phyloP scores from a whole-genome alignment of 2,797 vertebrate species.

The Tenualosa ilisha region DNA sequence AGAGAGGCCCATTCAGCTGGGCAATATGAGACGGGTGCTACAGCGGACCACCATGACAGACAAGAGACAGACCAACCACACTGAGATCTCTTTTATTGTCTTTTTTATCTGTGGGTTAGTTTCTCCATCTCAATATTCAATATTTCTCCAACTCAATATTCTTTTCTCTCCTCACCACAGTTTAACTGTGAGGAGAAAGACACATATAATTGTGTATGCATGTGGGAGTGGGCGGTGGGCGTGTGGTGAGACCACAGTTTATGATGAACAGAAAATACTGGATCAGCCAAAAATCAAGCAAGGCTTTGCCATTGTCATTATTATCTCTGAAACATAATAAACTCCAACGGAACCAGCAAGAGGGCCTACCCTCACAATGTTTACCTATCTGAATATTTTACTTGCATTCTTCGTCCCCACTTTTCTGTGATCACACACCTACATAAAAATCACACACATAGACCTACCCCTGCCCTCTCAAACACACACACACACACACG shows the following conservation, averaged over 20 bases:
- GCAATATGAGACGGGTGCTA: background rate
- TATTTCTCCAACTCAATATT: background rate
- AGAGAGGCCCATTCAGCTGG: background rate
- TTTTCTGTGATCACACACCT: background rate
- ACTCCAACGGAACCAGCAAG: background rate
- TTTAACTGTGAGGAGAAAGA: background rate
- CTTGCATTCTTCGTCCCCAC: background rate
- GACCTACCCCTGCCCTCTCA: background rate
- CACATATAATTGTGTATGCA: background rate
- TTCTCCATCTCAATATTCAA: conserved; percentile 4
- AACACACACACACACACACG: background rate
- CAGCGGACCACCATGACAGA: background rate
- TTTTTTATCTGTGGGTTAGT: background rate
- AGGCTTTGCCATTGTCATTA: background rate
- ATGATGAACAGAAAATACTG: background rate
- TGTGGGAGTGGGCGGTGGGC: background rate
- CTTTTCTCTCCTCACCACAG: background rate
- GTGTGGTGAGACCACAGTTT: background rate
- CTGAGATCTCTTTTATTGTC: background rate
- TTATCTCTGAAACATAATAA: background rate
- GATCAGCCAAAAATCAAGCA: background rate
- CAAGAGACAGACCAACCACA: background rate
- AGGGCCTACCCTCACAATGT: background rate
- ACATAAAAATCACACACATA: background rate
- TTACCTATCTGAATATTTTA: background rate